Base-by-base conservation (phyloP, 2,888 invertebrate species). In the Girardia tigrina region DNA sequence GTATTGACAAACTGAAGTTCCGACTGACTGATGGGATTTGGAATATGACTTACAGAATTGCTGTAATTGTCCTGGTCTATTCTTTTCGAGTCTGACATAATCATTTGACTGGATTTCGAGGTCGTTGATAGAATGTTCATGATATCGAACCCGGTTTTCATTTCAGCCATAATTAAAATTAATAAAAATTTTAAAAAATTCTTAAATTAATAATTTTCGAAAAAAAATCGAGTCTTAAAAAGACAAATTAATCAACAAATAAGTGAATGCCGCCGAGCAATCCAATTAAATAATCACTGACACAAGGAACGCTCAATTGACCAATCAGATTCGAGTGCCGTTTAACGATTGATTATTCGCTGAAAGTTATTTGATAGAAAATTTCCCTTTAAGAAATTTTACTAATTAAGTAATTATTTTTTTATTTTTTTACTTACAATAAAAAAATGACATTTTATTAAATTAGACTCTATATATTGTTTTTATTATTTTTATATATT, bases 321-420 rank as follows among this genome's bases (percentile, higher is more conserved):
- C 56, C 56, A 56, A 56, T 56, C 2, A 56, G 2, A 56, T 6
- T 56, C 6, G n/a, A 4, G 4, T 56, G 23, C 23, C 4, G 23
- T 23, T 56, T 56, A 56, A 6, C 56, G 56, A 56, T 2, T 2
- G 4, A 23, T 56, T 56, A 56, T 56, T 56, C 56, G 56, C n/a
- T 56, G 56, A 56, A 56, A 56, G 23, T 56, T 56, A 56, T 56
- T 56, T 56, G 56, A 56, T 56, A 56, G 56, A 56, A 56, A n/a
- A n/a, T n/a, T n/a, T n/a, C n/a, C n/a, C n/a, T n/a, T n/a, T n/a
- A n/a, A n/a, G n/a, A n/a, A n/a, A n/a, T n/a, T n/a, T n/a, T n/a
- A n/a, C n/a, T n/a, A n/a, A n/a, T n/a, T n/a, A n/a, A n/a, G n/a
- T n/a, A n/a, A n/a, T n/a, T n/a, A n/a, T n/a, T n/a, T n/a, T n/a